These are phyloP conservation scores for Anhinga rufa DNA, from an alignment of 2,113 vertebrate genomes.

Conservation along the genomic window DNA sequence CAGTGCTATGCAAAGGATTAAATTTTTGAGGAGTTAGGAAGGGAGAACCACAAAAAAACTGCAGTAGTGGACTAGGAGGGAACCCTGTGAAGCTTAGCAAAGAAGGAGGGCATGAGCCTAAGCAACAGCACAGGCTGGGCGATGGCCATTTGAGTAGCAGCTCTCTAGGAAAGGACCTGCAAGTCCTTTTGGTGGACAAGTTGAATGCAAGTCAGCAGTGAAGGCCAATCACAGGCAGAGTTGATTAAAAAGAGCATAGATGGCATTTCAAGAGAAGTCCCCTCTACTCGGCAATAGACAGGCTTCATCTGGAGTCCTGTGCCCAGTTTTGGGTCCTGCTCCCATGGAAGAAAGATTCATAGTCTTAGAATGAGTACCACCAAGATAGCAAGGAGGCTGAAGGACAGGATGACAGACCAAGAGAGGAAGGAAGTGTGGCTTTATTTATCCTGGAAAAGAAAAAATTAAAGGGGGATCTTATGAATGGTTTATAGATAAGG, in stretches of 20 bases:
- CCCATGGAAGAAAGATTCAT: background rate
- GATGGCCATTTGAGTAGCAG: background rate
- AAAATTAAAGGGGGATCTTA: background rate
- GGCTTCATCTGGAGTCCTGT: background rate
- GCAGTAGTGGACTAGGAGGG: background rate
- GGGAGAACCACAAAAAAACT: background rate
- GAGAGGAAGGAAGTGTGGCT: background rate
- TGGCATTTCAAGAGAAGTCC: background rate
- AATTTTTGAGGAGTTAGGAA: background rate
- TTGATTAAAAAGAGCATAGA: background rate
- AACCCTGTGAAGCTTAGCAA: background rate
- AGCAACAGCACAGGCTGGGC: background rate
- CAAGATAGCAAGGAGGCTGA: background rate
- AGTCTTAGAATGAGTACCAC: background rate
- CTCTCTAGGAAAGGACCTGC: background rate
- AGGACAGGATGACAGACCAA: background rate
- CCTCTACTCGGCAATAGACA: background rate
- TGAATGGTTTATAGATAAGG: background rate
- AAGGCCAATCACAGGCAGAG: background rate
- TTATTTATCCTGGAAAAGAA: background rate
- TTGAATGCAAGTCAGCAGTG: background rate
- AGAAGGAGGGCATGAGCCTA: background rate
- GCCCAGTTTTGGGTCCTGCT: background rate
- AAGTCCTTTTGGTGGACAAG: background rate
- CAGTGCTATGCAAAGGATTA: background rate